Base-by-base conservation (phyloP, 1,140 invertebrate genomes). In the Atta colombica region DNA sequence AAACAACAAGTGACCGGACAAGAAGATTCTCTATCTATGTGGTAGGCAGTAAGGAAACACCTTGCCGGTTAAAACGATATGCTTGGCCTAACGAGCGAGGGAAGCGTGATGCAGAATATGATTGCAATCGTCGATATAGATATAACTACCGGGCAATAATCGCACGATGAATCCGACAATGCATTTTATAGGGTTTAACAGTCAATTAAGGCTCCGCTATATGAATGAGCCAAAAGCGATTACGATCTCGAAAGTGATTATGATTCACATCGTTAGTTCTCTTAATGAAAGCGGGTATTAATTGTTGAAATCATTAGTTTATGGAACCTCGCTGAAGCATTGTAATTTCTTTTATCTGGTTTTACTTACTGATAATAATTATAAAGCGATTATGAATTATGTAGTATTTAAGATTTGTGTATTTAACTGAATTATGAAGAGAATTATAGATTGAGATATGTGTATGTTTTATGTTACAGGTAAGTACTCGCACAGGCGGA, bases 1-100 rank as follows among this genome's bases (percentile, higher is more conserved):
- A 92, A 92, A 91, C 93, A 94, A 94, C 94, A 94, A 94, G 94
- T 92, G 92, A 94, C 92, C 87, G 93, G 93, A 94, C 94, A 94
- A 93, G 93, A 92, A 94, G 94, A 94, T 94, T 92, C 92, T 92
- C 92, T 94, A 94, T 94, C 94, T 92, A 87, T 66, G 61, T 69
- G 86, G 87, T 74, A 90, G 89, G 75, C 87, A 93, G 93, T 91
- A 91, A 91, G 92, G 90, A 93, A 94, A 94, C 94, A 94, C 93
- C 93, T 94, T 92, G 92, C 92, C 90, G 92, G 91, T 93, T 91
- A 93, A 90, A 90, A 92, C 93, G 93, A 93, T 93, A 91, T 82
- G 88, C 82, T 31, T 78, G 86, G 88, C 89, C 92, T 94, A 94
- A 94, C 94, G 94, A 94, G 93, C 88, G 49, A 16, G 88, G 89